Evolutionary conservation across 2,113 vertebrate species (phyloP).

Genomic region (Mus spicilegus): DNA sequence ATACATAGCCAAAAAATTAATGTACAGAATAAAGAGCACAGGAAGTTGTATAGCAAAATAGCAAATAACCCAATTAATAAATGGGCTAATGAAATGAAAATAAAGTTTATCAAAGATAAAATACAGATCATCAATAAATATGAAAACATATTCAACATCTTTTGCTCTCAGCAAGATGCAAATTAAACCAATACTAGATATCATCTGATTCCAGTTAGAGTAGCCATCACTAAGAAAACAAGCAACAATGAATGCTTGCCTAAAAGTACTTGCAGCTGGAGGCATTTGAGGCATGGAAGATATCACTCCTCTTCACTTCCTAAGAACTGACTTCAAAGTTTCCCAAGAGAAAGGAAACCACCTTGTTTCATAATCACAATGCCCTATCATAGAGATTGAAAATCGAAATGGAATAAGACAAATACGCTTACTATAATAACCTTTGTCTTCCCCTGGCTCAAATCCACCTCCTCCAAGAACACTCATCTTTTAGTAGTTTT

Average conservation of each 20-base stretch:
- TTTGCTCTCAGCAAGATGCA: neutral
- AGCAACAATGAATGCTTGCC: neutral
- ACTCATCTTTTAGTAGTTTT: neutral
- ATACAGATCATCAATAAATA: neutral
- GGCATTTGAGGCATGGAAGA: neutral
- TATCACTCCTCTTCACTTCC: neutral
- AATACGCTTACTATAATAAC: neutral
- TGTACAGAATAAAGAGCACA: neutral
- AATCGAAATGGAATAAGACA: neutral
- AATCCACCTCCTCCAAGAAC: neutral
- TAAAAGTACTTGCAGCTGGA: neutral
- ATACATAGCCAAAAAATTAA: neutral
- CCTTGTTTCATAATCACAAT: neutral
- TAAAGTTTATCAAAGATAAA: neutral
- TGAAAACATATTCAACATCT: neutral
- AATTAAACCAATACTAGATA: neutral
- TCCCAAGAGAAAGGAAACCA: neutral
- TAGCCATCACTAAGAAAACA: neutral
- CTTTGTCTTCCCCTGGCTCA: neutral
- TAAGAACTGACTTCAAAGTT: neutral
- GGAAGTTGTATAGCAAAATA: neutral
- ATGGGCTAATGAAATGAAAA: neutral
- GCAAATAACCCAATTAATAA: neutral
- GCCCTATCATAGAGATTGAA: neutral
- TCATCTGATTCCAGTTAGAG: neutral